Evolutionary conservation across 53 echinoderm and acorn worm species (phyloP), one percentile per base, ranked within the genome.

Genomic region (Henricia sp.): DNA sequence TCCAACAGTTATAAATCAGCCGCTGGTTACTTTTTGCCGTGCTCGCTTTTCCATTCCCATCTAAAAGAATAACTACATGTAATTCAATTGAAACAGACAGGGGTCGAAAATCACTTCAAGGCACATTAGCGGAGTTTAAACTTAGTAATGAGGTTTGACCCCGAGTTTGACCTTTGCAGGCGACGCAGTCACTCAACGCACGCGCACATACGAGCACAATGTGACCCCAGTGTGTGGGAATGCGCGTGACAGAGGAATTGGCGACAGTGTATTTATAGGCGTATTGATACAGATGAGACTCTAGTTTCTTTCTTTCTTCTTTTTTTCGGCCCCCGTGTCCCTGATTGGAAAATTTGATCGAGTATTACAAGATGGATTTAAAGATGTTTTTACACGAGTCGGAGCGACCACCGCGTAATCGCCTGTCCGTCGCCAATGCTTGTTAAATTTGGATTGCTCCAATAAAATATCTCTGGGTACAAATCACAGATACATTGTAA

Each of bases 231-330:
- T 28, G 25, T 21, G 13, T 37, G 36, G 54, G 37, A 53, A 76
- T 39, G 76, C 28, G 42, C 76, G 42, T 40, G 59, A 76, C 76
- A 76, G 57, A 29, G 76, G 58, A 26, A 27, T 39, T 76, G 19
- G n/a, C 3, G 29, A 41, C 17, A 41, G 39, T 27, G 38, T 76
- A 76, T 76, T 76, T 76, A 58, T 76, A 41, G 76, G 26, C 6
- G 52, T 73, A 52, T 73, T 73, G 52, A 58, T 59, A 76, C 76
- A 76, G 76, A 76, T 76, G 76, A 40, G 57, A 28, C 1, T 57
- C 57, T n/a, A 58, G 57, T 52, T 51, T 32, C 36, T 50, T 50
- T 33, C 28, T 29, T 16, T 38, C 9, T 40, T 26, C 4, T 36
- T 32, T 74, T 37, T 52, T 41, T 57, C 46, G 29, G 24, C 32